Evolutionary conservation across 1,140 invertebrate genomes (phyloP).

Genomic region (Maniola jurtina): DNA sequence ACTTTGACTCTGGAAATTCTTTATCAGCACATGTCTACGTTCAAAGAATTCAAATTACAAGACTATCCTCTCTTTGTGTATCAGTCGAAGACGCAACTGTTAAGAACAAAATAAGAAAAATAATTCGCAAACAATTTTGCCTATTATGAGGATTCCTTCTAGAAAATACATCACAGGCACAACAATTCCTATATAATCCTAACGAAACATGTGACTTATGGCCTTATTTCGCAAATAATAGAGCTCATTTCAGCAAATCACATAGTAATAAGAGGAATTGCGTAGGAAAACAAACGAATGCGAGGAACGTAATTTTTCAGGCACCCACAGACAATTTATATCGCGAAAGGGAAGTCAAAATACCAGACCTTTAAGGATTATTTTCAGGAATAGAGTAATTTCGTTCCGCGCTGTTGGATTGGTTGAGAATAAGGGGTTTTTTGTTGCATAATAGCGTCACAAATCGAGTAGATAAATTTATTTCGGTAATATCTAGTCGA

Average conservation of each 20-base stretch:
- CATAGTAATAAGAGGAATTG: slow-evolving; percentile 23
- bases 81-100: no score
- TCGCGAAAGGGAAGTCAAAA: slow-evolving; percentile 37
- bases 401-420: slow-evolving; percentile 18
- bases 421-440: slow-evolving; percentile 11
- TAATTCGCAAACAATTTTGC: slow-evolving; percentile 8
- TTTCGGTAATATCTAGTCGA: neutral
- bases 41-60: no score
- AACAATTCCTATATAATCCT: slow-evolving; percentile 21
- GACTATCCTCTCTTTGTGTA: no score
- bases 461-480: neutral
- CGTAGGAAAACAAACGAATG: slow-evolving; percentile 46
- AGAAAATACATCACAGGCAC: slow-evolving; percentile 19
- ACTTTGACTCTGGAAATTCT: no score
- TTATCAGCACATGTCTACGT: no score
- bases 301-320: slow-evolving; percentile 51
- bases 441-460: slow-evolving; percentile 11
- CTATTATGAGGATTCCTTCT: neutral
- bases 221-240: slow-evolving; percentile 6
- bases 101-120: neutral
- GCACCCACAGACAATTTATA: slow-evolving; percentile 51
- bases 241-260: slow-evolving; percentile 9
- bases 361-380: slow-evolving; percentile 35
- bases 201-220: neutral
- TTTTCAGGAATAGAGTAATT: slow-evolving; percentile 30